Evolutionary conservation across 1,140 invertebrate genomes (phyloP), one percentile per base, ranked within the genome.

Genomic region (Schlechtendalia chinensis): DNA sequence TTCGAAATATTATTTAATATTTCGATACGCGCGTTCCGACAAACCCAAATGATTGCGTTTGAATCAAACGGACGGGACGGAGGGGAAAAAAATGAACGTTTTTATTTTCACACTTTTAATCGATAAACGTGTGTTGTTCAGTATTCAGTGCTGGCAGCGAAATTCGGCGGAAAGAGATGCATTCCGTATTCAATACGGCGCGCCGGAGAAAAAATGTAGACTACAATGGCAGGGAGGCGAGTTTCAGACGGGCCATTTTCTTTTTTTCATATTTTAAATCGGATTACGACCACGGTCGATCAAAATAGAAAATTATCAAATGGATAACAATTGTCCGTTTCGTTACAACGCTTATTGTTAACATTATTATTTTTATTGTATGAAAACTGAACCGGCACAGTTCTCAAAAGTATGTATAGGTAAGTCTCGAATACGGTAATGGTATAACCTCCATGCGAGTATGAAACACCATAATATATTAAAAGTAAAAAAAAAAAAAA

Each of bases 1-100:
- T 50, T 50, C 22, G 27, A 69, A 50, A 69, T 69, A 69, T 69
- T 69, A 69, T 39, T 69, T n/a, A n/a, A n/a, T n/a, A n/a, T n/a
- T n/a, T n/a, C n/a, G n/a, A n/a, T n/a, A n/a, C n/a, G n/a, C n/a
- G n/a, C n/a, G n/a, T n/a, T 24, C 22, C 39, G 12, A 45, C n/a
- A n/a, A 22, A 69, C 22, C 22, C 17, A 39, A 69, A 69, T 24
- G 39, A 69, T 69, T 69, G n/a, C 39, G 65, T 69, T 47, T 69
- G 47, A 69, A 69, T 69, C 22, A 27, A 50, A 69, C 22, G 39
- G 24, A 16, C 22, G 12, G 50, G 22, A 69, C 47, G 24, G 39
- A 67, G 32, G 5, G n/a, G 27, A 27, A 47, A 50, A 69, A 69
- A 69, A 47, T 69, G 67, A 69, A 69, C 39, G 45, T 69, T 69